Evolutionary conservation across 2,113 vertebrate species (phyloP).

Genomic region (Etheostoma spectabile): DNA sequence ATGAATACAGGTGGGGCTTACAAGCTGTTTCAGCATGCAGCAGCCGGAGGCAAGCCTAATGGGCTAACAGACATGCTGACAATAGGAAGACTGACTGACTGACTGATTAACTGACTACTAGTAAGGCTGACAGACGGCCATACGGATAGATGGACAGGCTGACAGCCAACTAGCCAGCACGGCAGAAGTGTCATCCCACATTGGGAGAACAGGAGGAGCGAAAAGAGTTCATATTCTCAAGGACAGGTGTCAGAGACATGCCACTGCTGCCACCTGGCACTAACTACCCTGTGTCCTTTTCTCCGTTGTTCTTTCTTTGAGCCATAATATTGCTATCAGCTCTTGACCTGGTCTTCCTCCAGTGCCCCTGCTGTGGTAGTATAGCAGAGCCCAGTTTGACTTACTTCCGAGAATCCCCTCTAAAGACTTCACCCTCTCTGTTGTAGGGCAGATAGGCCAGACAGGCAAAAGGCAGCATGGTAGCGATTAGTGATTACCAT

Average conservation of each 20-base stretch:
- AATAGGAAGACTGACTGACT: slow-evolving; percentile 36
- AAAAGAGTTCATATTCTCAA: slow-evolving; percentile 75
- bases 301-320: slow-evolving; percentile 51
- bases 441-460: slow-evolving; percentile 12
- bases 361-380: slow-evolving; percentile 46
- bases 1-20: slow-evolving; percentile 52
- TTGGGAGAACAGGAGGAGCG: slow-evolving; percentile 78
- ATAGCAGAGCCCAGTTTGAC: slow-evolving; percentile 40
- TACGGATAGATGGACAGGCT: slow-evolving; percentile 72
- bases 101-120: slow-evolving; percentile 49
- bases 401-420: slow-evolving; percentile 41
- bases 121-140: slow-evolving; percentile 68
- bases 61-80: slow-evolving; percentile 47
- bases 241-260: slow-evolving; percentile 81
- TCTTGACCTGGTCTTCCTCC: slow-evolving; percentile 70
- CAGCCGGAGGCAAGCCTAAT: slow-evolving; percentile 45
- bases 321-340: slow-evolving; percentile 73
- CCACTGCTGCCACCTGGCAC: slow-evolving; percentile 81
- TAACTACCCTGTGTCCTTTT: slow-evolving; percentile 46
- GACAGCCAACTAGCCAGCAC: slow-evolving; percentile 68
- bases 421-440: slow-evolving; percentile 28
- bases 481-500: slow-evolving; percentile 42
- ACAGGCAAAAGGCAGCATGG: slow-evolving; percentile 51
- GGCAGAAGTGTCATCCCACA: slow-evolving; percentile 76
- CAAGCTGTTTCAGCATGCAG: slow-evolving; percentile 53